Evolutionary conservation across 2,888 invertebrate species (phyloP), one percentile per base, ranked within the genome.

Genomic region (Agonopterix arenella): DNA sequence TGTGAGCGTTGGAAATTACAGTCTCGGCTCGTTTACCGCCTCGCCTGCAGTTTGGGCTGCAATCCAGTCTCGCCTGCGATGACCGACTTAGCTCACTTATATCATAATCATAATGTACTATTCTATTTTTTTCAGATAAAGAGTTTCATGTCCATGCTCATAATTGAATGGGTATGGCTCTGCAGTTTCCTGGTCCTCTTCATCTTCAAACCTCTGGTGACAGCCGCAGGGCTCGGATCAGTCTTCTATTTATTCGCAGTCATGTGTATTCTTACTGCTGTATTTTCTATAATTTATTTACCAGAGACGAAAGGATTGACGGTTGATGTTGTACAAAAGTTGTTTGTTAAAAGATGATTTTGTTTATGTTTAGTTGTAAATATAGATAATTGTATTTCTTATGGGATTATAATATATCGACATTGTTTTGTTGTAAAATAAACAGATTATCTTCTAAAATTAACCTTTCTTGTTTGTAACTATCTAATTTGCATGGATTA

Each of bases 261-360:
- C 0, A 50, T 68, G 2, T 67, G 73, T 52, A 61, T 76, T 18
- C 11, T 58, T 2, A 63, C 76, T 0, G 59, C 69, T 1, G 13
- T 66, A 0, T 79, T 68, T 56, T 57, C 67, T 37, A 49, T 52
- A 8, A 60, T 64, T 48, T 73, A 51, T 49, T 47, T 74, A 36
- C 81, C 80, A 0, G 82, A 83, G 51, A 82, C 80, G 0, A 78
- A 72, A 38, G 80, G 80, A 1, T 49, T 80, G 45, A 57, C 73
- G 0, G 68, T 80, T 0, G 70, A 77, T 46, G 73, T 64, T 7
- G 77, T 82, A 42, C 81, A 81, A 50, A 54, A 58, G 1, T 50
- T 71, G 18, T 64, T 76, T 44, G 50, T 59, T 10, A 70, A 58
- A 16, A 58, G 11, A 51, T 9, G 40, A 40, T 28, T 28, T 28